These are phyloP conservation scores for Brachionus asplanchnoidis DNA, from an alignment of 1,140 invertebrate genomes.

Conservation along the genomic window DNA sequence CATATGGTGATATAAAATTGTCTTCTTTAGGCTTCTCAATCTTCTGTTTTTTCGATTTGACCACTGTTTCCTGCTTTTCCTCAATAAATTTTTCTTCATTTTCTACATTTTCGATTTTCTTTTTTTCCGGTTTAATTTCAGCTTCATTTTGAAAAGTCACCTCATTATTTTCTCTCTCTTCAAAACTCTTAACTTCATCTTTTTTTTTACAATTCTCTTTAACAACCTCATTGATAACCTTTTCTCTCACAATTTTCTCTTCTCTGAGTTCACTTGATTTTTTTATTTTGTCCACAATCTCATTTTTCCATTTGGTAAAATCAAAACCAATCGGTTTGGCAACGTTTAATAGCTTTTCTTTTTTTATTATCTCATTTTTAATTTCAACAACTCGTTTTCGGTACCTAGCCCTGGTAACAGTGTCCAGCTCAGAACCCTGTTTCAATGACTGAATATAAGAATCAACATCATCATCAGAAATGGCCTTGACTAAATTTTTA, in stretches of 20 bases:
- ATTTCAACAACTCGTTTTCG: constrained; percentile 28
- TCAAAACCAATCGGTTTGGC: constrained; percentile 22
- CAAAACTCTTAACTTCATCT: neutral
- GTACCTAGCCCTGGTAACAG: neutral
- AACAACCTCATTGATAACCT: neutral
- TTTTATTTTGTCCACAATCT: neutral
- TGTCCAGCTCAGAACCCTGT: neutral
- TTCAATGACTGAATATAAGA: constrained; percentile 35
- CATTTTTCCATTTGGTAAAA: neutral
- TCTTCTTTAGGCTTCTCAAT: neutral
- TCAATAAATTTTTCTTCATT: neutral
- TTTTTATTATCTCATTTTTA: constrained; percentile 12
- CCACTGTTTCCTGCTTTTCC: neutral
- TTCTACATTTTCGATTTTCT: neutral
- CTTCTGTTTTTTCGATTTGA: neutral
- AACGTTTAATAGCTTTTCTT: constrained; percentile 15
- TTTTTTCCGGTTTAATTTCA: neutral
- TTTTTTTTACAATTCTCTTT: neutral
- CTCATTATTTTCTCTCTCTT: neutral
- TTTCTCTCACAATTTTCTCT: neutral
- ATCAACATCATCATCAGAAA: constrained; percentile 28
- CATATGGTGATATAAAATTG: neutral
- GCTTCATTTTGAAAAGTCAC: neutral
- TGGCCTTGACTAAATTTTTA: neutral
- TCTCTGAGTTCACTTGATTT: neutral